These are phyloP conservation scores for Watsonalla cultraria DNA, from an alignment of 2,888 invertebrate species.

Conservation along the genomic window DNA sequence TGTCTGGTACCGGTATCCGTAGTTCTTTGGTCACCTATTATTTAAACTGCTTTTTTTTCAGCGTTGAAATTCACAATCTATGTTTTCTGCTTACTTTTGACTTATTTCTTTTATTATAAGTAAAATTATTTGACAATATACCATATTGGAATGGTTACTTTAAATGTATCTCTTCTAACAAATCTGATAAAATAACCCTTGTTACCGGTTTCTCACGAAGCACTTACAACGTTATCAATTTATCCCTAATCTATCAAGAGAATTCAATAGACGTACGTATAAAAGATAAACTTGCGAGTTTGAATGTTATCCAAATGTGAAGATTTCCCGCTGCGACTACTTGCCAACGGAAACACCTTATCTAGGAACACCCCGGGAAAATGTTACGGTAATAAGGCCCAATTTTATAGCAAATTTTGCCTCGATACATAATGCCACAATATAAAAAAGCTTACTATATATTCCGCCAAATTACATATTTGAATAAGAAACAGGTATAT, in stretches of 20 bases:
- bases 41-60: too few relatives aligned
- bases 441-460: slow-evolving; percentile 54
- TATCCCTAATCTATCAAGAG: slow-evolving; percentile 13
- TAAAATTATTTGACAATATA: too few relatives aligned
- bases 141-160: too few relatives aligned
- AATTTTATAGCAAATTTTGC: slow-evolving; percentile 48
- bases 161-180: not conserved
- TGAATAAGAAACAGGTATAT: too few relatives aligned
- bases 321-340: slow-evolving; percentile 37
- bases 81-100: too few relatives aligned
- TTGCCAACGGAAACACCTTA: slow-evolving; percentile 42
- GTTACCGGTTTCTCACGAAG: not conserved
- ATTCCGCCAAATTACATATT: too few relatives aligned
- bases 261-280: slow-evolving; percentile 11
- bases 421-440: slow-evolving; percentile 33
- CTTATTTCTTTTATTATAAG: too few relatives aligned
- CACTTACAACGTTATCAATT: slow-evolving; percentile 6
- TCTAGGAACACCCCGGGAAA: slow-evolving; percentile 40
- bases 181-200: not conserved
- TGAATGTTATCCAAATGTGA: slow-evolving; percentile 35
- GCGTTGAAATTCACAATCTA: too few relatives aligned
- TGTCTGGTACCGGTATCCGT: too few relatives aligned
- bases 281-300: slow-evolving; percentile 33
- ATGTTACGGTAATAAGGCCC: slow-evolving; percentile 9
- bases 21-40: too few relatives aligned